Conservation (phyloP, 2,888 invertebrate species). For the Scaptodrosophila latifasciaeformis region DNA sequence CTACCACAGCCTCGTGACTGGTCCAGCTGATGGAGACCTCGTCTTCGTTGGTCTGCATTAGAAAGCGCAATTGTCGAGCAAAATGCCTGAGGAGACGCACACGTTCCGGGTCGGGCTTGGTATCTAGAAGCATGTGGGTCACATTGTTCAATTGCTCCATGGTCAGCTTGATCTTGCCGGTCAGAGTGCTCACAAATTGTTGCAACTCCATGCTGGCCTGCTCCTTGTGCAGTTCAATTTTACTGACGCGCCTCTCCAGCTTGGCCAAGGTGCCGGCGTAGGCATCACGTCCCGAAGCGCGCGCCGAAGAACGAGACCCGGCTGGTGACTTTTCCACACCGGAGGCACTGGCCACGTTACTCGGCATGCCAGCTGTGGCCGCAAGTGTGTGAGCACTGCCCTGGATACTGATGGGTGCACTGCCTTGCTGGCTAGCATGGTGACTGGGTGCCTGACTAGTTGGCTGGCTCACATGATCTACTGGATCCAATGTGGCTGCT, state of each 20-base stretch:
- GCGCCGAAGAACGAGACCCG: conserved; percentile 22
- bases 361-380: no score
- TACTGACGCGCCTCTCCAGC: conserved; percentile 48
- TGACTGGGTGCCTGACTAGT: not conserved
- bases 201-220: conserved; percentile 33
- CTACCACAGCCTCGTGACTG: conserved; percentile 32
- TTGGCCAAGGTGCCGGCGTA: conserved; percentile 28
- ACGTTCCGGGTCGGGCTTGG: conserved; percentile 38
- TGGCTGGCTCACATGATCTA: not conserved
- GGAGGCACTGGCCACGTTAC: no score
- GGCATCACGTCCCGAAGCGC: conserved; percentile 25
- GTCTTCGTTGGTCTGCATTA: conserved; percentile 33
- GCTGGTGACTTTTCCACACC: not conserved
- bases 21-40: conserved; percentile 50
- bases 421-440: not conserved
- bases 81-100: conserved; percentile 40
- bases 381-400: not conserved
- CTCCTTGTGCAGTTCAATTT: conserved; percentile 47
- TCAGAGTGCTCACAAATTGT: conserved; percentile 34
- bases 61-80: conserved; percentile 40
- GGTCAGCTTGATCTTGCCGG: conserved; percentile 52
- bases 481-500: not conserved
- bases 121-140: conserved; percentile 50
- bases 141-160: conserved; percentile 62
- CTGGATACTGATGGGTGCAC: not conserved